phyloP scores from a whole-genome alignment of 2,113 vertebrate genomes.

The Halcyon senegalensis region DNA sequence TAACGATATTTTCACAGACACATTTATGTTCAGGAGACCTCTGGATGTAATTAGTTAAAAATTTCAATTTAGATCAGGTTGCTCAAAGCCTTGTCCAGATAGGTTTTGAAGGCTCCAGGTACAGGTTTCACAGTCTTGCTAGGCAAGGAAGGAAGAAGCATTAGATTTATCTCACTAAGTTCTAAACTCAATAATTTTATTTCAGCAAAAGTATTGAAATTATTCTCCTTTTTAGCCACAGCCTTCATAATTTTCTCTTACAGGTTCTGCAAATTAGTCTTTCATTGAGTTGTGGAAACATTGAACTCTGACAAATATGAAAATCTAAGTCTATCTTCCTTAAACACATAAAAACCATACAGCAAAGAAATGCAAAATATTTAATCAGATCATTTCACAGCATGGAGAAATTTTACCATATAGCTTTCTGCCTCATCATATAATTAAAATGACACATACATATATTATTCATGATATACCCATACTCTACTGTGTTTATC shows the following conservation, averaged over 20 bases:
- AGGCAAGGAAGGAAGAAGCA: background rate
- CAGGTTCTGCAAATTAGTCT: background rate
- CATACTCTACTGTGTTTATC: background rate
- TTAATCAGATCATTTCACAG: background rate
- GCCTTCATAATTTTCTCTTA: background rate
- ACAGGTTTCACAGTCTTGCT: background rate
- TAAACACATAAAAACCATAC: background rate
- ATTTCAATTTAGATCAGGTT: background rate
- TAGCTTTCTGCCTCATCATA: background rate
- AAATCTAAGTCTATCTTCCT: background rate
- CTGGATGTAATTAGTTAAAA: background rate
- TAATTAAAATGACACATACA: background rate
- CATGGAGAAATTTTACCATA: background rate
- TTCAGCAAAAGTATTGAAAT: background rate
- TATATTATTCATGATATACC: background rate
- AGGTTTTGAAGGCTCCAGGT: background rate
- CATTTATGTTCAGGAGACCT: background rate
- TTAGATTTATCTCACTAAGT: background rate
- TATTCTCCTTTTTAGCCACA: background rate
- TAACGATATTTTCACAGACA: background rate
- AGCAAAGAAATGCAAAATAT: background rate
- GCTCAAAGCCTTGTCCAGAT: background rate
- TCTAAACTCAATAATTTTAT: background rate
- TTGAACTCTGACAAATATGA: background rate
- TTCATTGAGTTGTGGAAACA: accelerated